Evolutionary conservation across 92 coral and sea anemone species (phyloP).

Genomic region (Epizoanthus stellaris): DNA sequence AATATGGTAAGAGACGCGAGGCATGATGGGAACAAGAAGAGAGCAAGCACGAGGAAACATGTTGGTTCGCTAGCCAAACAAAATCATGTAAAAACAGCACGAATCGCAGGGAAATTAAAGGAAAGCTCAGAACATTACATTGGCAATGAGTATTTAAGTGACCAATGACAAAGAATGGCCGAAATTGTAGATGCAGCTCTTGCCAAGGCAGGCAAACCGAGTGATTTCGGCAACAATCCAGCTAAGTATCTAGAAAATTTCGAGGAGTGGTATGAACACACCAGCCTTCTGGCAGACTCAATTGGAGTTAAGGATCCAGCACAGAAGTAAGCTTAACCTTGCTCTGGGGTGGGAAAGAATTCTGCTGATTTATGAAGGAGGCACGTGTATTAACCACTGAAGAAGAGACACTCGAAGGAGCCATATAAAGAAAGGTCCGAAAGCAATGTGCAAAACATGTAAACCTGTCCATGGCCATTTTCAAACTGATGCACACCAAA

Average conservation of each 20-base stretch:
- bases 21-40: too few species aligned
- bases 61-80: too few species aligned
- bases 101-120: too few species aligned
- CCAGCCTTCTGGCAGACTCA: not conserved
- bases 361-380: not conserved
- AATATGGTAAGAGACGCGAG: too few species aligned
- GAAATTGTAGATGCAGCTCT: not conserved
- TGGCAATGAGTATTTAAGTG: not conserved
- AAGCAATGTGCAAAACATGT: too few species aligned
- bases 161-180: not conserved
- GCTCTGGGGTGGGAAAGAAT: constrained; percentile 20
- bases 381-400: too few species aligned
- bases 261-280: too few species aligned
- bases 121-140: not conserved
- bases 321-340: constrained; percentile 10
- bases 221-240: not conserved
- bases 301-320: not conserved
- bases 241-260: not conserved
- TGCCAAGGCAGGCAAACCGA: not conserved
- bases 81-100: too few species aligned
- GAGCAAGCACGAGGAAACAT: too few species aligned
- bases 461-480: too few species aligned
- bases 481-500: too few species aligned
- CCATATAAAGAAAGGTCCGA: too few species aligned
- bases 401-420: not conserved